Evolutionary conservation across 2,888 invertebrate genomes (phyloP), one percentile per base, ranked within the genome.

Genomic region (Nesidiocoris tenuis): DNA sequence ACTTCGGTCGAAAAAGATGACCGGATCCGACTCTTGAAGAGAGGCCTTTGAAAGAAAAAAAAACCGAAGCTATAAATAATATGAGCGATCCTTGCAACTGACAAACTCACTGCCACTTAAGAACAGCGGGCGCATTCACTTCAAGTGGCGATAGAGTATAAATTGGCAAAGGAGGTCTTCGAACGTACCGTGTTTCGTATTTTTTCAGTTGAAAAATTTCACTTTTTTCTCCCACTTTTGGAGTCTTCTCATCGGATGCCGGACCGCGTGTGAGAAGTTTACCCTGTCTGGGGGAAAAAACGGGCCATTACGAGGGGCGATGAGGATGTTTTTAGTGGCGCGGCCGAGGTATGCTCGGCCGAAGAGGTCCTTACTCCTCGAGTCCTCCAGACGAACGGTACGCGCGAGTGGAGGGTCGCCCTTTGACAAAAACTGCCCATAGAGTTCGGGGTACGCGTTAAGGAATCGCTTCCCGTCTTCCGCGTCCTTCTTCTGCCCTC

Each of bases 61-160:
- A 54, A 22, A 39, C 16, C 39, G 7, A 16, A 24, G 59, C 64
- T 25, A 74, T 74, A 74, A 74, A 74, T 74, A 74, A 74, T 74
- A 74, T 64, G 64, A 54, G 22, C 17, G 17, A 56, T n/a, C 24
- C 59, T 1, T 22, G 59, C 21, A 68, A 61, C 54, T 74, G 74
- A 74, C 74, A 74, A 22, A 64, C 55, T 64, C 64, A 21, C 63
- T 74, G 74, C 74, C 74, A 74, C 74, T 74, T 74, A 64, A 74
- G 74, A 74, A 74, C 74, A 74, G 74, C 39, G 63, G 19, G 64
- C 55, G 74, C 18, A 74, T 64, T 63, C 74, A 64, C 64, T 74
- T 74, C 74, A 74, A 74, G 74, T 74, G 74, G 74, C 74, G 74
- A 74, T 74, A 61, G 74, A 22, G 74, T 64, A 74, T 74, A 74